Evolutionary conservation across 23 tunicate genomes (phyloP).

Genomic region (Styela clava): DNA sequence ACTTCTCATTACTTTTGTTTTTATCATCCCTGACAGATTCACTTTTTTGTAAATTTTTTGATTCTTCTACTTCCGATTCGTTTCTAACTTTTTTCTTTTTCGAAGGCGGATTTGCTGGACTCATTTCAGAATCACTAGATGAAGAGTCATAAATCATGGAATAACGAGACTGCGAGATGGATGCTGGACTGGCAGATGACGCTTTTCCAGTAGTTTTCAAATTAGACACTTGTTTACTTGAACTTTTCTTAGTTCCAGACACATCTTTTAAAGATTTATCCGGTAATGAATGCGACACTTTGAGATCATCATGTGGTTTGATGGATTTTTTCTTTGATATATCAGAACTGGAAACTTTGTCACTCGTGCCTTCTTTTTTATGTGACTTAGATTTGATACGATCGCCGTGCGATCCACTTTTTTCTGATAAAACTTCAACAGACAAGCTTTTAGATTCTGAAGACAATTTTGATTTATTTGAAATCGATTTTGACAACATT

Average conservation of each 20-base stretch:
- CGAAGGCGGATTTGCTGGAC: not conserved
- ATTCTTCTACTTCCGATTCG: too few species aligned
- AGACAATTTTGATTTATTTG: not conserved
- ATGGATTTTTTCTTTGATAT: not conserved
- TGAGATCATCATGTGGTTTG: constrained; percentile 10
- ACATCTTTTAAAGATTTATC: not conserved
- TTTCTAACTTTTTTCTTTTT: not conserved
- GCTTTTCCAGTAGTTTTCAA: not conserved
- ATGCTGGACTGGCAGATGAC: not conserved
- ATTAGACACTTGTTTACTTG: not conserved
- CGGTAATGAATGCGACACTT: constrained; percentile 10
- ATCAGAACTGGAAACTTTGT: not conserved
- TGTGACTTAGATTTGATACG: not conserved
- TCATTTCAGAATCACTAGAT: not conserved
- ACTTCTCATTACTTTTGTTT: not conserved
- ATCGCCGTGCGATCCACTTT: not conserved
- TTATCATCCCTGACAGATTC: not conserved
- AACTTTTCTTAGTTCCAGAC: not conserved
- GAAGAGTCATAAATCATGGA: constrained; percentile 8
- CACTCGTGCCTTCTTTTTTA: not conserved
- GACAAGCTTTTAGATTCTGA: not conserved
- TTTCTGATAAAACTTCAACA: not conserved
- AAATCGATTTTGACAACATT: not conserved
- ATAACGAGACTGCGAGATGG: not conserved
- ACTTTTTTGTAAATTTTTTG: too few species aligned